Conservation (phyloP, 2,113 vertebrate species). For the Arizona elegans region DNA sequence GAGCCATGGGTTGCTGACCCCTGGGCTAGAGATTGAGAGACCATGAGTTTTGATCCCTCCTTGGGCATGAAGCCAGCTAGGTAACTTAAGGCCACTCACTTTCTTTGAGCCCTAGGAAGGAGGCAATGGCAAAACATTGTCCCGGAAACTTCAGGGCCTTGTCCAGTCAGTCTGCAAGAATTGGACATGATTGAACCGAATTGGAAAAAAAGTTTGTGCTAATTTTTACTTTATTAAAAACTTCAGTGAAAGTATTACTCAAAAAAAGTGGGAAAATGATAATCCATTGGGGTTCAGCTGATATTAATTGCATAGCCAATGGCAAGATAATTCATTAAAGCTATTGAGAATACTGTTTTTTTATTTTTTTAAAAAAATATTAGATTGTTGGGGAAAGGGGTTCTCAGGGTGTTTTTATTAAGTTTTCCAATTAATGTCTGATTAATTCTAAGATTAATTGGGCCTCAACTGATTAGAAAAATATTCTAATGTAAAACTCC, state of each 20-base stretch:
- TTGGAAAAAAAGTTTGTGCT: background rate
- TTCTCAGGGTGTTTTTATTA: background rate
- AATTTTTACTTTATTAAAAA: background rate
- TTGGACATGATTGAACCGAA: background rate
- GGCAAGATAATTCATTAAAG: conserved; percentile 23
- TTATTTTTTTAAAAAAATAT: background rate
- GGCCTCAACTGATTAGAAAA: conserved; percentile 1
- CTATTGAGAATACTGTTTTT: background rate
- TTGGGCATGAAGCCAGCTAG: background rate
- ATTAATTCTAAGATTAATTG: conserved; percentile 17
- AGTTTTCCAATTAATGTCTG: background rate
- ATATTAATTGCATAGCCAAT: background rate
- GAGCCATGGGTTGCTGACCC: too few relatives aligned
- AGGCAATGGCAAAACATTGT: background rate
- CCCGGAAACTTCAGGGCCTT: background rate
- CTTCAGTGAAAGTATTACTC: background rate
- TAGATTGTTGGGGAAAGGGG: background rate
- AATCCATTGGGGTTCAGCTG: conserved; percentile 1
- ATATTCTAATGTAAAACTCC: background rate
- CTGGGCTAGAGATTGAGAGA: too few relatives aligned
- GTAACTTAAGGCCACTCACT: background rate
- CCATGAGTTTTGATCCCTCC: too few relatives aligned
- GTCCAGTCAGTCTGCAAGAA: background rate
- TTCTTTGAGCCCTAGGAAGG: background rate
- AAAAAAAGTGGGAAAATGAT: background rate